Base-by-base conservation (phyloP, 2,888 invertebrate species). In the Aleiodes leptofemur region DNA sequence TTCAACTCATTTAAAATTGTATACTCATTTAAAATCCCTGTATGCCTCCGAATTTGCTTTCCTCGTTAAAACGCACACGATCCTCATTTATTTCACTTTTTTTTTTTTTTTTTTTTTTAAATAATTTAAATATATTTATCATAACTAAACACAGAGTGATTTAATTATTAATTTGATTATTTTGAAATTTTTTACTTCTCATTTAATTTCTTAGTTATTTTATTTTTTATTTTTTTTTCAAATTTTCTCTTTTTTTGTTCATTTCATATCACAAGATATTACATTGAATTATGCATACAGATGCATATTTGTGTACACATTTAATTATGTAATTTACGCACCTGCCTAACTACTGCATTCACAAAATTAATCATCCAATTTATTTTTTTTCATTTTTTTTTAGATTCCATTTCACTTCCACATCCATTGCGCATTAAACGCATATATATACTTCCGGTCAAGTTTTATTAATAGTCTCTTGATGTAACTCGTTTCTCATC, bases 1-100 rank as follows among this genome's bases (percentile, higher is more conserved):
- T 74, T 64, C 50, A 69, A 72, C 53, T 74, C 73, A 48, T 75
- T 72, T 77, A 59, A 72, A 59, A 77, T 77, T 74, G 72, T 84
- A 85, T 85, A 86, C 84, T 85, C 85, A 78, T 79, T 23, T 78
- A 56, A 82, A 82, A 86, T 88, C 89, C 89, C 89, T 89, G 89
- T 89, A 89, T 89, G 86, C 85, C 87, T 89, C 89, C 89, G 89
- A 89, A 89, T 89, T 89, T 89, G 89, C 85, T 85, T 43, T 88
- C 83, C 82, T 85, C 82, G 83, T 82, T 38, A 38, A 38, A 82
- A 80, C 81, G 82, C 83, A 85, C 85, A 85, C 83, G 81, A 82
- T 56, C 83, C 79, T 81, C 78, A 80, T 83, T 38, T 23, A 38
- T 38, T 38, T 8, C 38, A 38, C 8, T 38, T 38, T 38, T 3